Base-by-base conservation (phyloP, 1,140 invertebrate genomes). In the Macrocentrus cingulum region DNA sequence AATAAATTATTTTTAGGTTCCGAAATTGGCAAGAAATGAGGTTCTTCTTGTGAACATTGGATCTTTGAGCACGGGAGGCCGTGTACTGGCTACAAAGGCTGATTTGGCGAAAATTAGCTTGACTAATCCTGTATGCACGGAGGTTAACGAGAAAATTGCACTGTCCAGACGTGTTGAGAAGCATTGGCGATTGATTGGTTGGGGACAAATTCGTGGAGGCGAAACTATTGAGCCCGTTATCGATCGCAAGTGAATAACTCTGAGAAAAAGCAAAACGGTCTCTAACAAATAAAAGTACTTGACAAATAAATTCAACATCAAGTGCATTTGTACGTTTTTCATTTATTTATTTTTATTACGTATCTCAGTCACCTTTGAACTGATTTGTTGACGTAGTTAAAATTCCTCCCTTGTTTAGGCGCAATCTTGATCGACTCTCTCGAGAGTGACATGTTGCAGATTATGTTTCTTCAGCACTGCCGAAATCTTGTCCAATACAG, bases 161-260 rank as follows among this genome's bases (percentile, higher is more conserved):
- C 84, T 99, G 2, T 98, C 95, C 76, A 86, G 98, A 72, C 86
- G 97, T 80, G 94, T 99, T 37, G 98, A 99, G 66, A 98, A 99
- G 75, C 97, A 99, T 85, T 99, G 98, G 97, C 90, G 97, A 79
- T 85, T 98, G 64, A 98, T 98, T 77, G 95, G 95, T 63, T 98
- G 95, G 95, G 95, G 95, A 60, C 92, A 96, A 74, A 97, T 97
- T 79, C 87, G 91, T 71, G 90, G 92, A 69, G 94, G 95, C 54
- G 88, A 89, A 67, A 94, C 93, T 41, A 93, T 96, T 66, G 87
- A 91, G 76, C 91, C 91, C 6, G 68, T 79, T 18, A 62, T 75
- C 11, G 74, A 76, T 45, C 65, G 68, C 22, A 76, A 77, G 54
- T 74, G 72, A 52, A 56, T 29, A n/a, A n/a, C n/a, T n/a, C n/a